Base-by-base conservation (phyloP, 2,113 vertebrate genomes). In the Trogon surrucura region DNA sequence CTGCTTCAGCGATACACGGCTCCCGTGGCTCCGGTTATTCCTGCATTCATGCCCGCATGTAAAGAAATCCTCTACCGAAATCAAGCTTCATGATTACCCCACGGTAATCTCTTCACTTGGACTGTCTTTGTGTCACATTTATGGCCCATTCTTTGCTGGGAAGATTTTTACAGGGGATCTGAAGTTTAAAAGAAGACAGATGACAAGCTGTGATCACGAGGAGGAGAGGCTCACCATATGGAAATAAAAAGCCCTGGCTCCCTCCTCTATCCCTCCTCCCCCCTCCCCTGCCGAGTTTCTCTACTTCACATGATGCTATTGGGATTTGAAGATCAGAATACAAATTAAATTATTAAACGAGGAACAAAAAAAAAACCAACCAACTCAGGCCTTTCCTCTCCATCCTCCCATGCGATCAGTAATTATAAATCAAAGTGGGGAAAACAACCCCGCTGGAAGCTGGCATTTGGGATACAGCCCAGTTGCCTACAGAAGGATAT, bases 171-270 rank as follows among this genome's bases (percentile, higher is more conserved):
- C 78, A 92, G 88, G 70, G 92, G 93, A 96, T 94, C 93, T 96
- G 95, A 96, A 94, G 92, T 96, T 96, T 96, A 95, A 97, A 94
- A 96, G 92, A 96, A 97, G 96, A 97, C 95, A 96, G 96, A 96
- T 96, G 96, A 93, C 95, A 96, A 96, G 95, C 95, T 95, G 95
- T 93, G 95, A 96, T 95, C 53, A 26, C 47, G 5, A 94, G 92
- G 83, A 96, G 65, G 85, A 94, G 95, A 96, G 83, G 83, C 95
- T 97, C 88, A 93, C 95, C 96, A 96, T 95, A 96, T 97, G 96
- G 95, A 96, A 96, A 93, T 67, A 88, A 88, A 97, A 95, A 97
- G 92, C 90, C 80, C 95, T 96, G 95, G 92, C 96, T 96, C 93
- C 73, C 89, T 95, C 83, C 85, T 64, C 57, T 32, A 77, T 78